These are phyloP conservation scores for Apodemia zela DNA, from an alignment of 2,888 invertebrate species.

Conservation along the genomic window DNA sequence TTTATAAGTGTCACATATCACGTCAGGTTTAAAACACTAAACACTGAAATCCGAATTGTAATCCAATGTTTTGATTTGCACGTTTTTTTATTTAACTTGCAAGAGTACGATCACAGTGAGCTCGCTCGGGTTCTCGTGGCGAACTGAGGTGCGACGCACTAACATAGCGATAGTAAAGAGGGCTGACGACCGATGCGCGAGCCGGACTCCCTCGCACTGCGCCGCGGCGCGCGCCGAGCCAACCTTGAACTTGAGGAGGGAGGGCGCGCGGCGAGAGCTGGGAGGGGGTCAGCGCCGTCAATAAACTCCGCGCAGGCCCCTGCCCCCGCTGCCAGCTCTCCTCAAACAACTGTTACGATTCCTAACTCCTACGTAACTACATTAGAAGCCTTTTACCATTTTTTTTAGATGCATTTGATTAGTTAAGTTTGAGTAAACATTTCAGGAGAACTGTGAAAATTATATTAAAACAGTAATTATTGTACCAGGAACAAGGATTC, in stretches of 20 bases:
- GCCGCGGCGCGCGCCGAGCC: constrained; percentile 80
- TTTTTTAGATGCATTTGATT: constrained; percentile 5
- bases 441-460: background rate
- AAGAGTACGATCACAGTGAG: constrained; percentile 50
- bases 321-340: constrained; percentile 56
- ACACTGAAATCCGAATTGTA: constrained; percentile 59
- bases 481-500: background rate
- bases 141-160: constrained; percentile 57
- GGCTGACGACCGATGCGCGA: constrained; percentile 80
- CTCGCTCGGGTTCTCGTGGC: constrained; percentile 59
- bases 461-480: background rate
- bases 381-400: constrained; percentile 6
- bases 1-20: constrained; percentile 44
- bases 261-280: constrained; percentile 61
- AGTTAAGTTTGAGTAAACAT: background rate
- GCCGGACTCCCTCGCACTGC: constrained; percentile 81
- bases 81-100: constrained; percentile 46
- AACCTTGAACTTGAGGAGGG: constrained; percentile 81
- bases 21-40: constrained; percentile 57
- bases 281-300: constrained; percentile 71
- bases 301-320: constrained; percentile 75
- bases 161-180: constrained; percentile 68
- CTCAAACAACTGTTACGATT: constrained; percentile 39
- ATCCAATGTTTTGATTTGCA: constrained; percentile 56
- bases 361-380: constrained; percentile 20